Base-by-base conservation (phyloP, 2,888 invertebrate genomes). In the Glyphotaelius pellucidus region DNA sequence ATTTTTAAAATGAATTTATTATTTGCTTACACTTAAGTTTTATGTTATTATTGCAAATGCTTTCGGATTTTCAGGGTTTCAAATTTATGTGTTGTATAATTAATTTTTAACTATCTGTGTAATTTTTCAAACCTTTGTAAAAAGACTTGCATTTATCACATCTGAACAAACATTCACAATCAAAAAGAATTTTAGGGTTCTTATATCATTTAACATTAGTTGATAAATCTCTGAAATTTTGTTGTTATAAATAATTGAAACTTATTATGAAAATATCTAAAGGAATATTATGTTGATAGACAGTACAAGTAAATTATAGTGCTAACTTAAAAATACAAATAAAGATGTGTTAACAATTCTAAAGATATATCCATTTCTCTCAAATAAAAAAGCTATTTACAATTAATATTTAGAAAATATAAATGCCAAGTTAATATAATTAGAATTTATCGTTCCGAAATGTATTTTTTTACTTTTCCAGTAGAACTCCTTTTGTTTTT, bases 61-160 rank as follows among this genome's bases (percentile, higher is more conserved):
- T 83, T 83, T 35, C 83, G 83, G 83, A 83, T 83, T 83, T 83
- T 83, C 83, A 83, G 83, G 83, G 83, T 83, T 35, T 83, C 83
- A 83, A 31, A 32, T 15, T 67, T 67, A 25, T 67, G 1, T 67
- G 67, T 67, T 67, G 67, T 67, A n/a, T 67, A 25, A 67, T 67
- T 67, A n/a, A n/a, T 67, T 67, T 67, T 25, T 67, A 25, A 67
- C 67, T 67, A 67, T 67, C 9, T 25, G 1, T 67, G 25, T 67
- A 25, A 25, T 67, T 67, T 67, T 67, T 67, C n/a, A 67, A 67
- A 67, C 9, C 25, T 67, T 67, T 67, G 67, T n/a, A 67, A 67
- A 67, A 7, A 25, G 25, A n/a, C 67, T 5, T 7, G 67, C 9
- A 4, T n/a, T 67, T 25, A 2, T 67, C n/a, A 25, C 67, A 67